Base-by-base conservation (phyloP, 1,140 invertebrate species). In the Onthophagus taurus region DNA sequence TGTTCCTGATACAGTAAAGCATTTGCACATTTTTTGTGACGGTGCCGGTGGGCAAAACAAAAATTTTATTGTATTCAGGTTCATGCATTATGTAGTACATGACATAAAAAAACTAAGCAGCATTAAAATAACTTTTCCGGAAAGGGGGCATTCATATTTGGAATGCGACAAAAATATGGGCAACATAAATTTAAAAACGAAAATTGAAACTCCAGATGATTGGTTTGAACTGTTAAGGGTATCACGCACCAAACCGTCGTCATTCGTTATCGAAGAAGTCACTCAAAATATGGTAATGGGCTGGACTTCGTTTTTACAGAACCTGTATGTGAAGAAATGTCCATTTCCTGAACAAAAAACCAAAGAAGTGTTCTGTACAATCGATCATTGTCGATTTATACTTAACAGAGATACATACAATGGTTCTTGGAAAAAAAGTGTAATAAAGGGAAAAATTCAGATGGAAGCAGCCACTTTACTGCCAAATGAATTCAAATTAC, bases 121-220 rank as follows among this genome's bases (percentile, higher is more conserved):
- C 11, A 41, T 52, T 7, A 20, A 47, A 34, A 36, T 51, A 2
- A 48, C 33, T 26, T 51, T 48, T 51, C 47, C 48, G 11, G 45
- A 50, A 20, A 41, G 44, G 19, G 54, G 50, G 8, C 49, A 49
- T 45, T 56, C 42, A 4, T 57, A 58, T 43, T 45, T 58, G 36
- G 56, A 57, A 44, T 54, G 47, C 36, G 55, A 59, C 43, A 52
- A 52, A 42, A 50, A 55, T 41, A 51, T 54, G 46, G 47, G 48
- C 23, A 29, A 54, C 26, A 52, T 58, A 19, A 55, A 57, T 24
- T 21, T 21, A 33, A 54, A 55, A 47, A 45, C 47, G 11, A 37
- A 39, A 37, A 41, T 45, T 18, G 54, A 52, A 50, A 2, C 55
- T 18, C 49, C 52, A 35, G 24, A 44, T 6, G 44, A 58, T 16